phyloP scores from a whole-genome alignment of 37 sponge, comb jelly and placozoan genomes.

The Amphimedon queenslandica region DNA sequence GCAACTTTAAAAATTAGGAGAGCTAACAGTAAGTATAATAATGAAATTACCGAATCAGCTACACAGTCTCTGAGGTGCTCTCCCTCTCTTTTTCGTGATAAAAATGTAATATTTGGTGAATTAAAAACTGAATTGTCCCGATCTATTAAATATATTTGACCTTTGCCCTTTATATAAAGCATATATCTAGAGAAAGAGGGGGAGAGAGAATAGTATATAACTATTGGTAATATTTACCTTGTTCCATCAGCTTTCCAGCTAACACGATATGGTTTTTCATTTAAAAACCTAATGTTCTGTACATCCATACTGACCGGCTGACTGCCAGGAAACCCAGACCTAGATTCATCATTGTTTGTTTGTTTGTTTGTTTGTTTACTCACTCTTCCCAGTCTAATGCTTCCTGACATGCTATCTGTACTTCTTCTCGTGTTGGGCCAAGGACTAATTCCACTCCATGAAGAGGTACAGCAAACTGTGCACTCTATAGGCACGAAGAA shows the following conservation, averaged over 20 bases:
- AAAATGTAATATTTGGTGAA: slow-evolving; percentile 60
- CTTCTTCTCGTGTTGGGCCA: slow-evolving; percentile 39
- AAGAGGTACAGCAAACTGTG: slow-evolving; percentile 48
- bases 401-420: slow-evolving; percentile 67
- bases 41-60: slow-evolving; percentile 70
- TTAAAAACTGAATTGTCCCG: slow-evolving; percentile 83
- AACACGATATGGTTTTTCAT: slow-evolving; percentile 79
- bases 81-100: slow-evolving; percentile 25
- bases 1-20: too few relatives aligned
- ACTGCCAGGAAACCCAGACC: slow-evolving; percentile 86
- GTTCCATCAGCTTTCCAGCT: slow-evolving; percentile 99
- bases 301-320: slow-evolving; percentile 96
- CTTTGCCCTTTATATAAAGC: slow-evolving; percentile 65
- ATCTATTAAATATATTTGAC: slow-evolving; percentile 82
- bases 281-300: slow-evolving; percentile 58
- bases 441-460: slow-evolving; percentile 28
- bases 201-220: too few relatives aligned
- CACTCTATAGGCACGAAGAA: slow-evolving; percentile 28
- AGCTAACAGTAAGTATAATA: too few relatives aligned
- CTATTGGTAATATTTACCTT: slow-evolving; percentile 59
- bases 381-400: slow-evolving; percentile 68
- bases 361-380: too few relatives aligned
- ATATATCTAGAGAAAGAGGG: too few relatives aligned
- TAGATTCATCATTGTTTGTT: too few relatives aligned
- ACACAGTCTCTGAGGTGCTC: slow-evolving; percentile 71